Conservation (phyloP, 2,888 invertebrate genomes). For the Cephus sareptanus region DNA sequence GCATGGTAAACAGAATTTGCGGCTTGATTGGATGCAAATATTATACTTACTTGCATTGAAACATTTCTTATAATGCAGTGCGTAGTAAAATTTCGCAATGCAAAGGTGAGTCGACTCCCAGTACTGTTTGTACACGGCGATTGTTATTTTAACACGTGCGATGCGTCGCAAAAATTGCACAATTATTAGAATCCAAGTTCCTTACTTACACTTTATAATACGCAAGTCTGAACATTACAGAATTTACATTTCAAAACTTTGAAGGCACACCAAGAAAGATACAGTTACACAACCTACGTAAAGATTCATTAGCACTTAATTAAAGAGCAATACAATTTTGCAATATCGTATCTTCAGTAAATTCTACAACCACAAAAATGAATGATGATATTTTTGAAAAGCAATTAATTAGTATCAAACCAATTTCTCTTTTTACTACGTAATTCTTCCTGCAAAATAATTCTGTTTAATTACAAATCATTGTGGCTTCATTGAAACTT, state of each 20-base stretch:
- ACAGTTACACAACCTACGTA: not conserved
- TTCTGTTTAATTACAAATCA: too few species aligned
- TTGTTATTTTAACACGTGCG: not conserved
- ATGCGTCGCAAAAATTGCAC: not conserved
- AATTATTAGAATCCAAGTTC: not conserved
- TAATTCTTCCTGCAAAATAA: too few species aligned
- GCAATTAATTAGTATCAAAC: too few species aligned
- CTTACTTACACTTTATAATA: not conserved
- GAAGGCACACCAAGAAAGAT: not conserved
- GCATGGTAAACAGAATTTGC: too few species aligned
- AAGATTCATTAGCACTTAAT: too few species aligned
- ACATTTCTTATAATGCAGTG: not conserved
- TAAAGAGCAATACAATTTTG: too few species aligned
- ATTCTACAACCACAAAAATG: too few species aligned
- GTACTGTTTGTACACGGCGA: not conserved
- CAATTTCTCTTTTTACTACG: too few species aligned
- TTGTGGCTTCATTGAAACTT: too few species aligned
- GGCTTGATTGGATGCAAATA: too few species aligned
- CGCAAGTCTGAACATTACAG: not conserved
- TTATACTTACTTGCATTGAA: not conserved
- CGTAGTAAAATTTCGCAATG: not conserved
- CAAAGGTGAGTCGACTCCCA: not conserved
- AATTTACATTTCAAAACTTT: not conserved
- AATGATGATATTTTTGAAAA: too few species aligned
- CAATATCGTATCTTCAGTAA: too few species aligned